phyloP scores from a whole-genome alignment of 2,888 invertebrate species.

The Drosophila imparisetae region DNA sequence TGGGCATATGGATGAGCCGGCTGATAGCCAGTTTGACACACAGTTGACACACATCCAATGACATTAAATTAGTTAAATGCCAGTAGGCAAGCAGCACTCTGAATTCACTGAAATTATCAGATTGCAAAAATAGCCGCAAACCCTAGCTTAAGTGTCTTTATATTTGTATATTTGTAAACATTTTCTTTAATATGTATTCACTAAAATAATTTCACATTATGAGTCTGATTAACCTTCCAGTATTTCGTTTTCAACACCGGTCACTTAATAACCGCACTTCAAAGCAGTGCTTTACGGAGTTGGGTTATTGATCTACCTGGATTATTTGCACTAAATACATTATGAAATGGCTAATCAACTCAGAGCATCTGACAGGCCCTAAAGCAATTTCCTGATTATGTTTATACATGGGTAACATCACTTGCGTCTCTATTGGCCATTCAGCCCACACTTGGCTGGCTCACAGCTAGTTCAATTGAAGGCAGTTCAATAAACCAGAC shows the following conservation, averaged over 20 bases:
- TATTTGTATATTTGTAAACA: not conserved
- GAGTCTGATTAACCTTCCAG: not conserved
- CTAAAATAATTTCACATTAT: not conserved
- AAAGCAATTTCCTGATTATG: slow-evolving; percentile 77
- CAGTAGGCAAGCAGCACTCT: slow-evolving; percentile 30
- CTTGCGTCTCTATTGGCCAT: slow-evolving; percentile 61
- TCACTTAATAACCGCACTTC: not conserved
- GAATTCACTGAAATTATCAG: slow-evolving; percentile 1
- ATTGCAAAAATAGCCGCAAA: not conserved
- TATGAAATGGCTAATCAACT: slow-evolving; percentile 69
- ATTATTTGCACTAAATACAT: slow-evolving; percentile 60
- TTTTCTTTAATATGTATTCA: too few species aligned
- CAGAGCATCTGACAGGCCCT: slow-evolving; percentile 69
- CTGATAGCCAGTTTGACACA: slow-evolving; percentile 46
- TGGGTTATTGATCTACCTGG: slow-evolving; percentile 30
- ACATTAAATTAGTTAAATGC: slow-evolving; percentile 63
- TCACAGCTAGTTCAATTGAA: slow-evolving; percentile 51
- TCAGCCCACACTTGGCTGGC: slow-evolving; percentile 57
- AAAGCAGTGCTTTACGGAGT: not conserved
- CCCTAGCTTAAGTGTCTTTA: too few species aligned
- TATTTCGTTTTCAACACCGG: not conserved
- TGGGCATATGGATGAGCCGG: slow-evolving; percentile 62
- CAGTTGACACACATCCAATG: slow-evolving; percentile 66
- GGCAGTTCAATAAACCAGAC: slow-evolving; percentile 77
- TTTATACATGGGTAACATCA: slow-evolving; percentile 68